Base-by-base conservation (phyloP, 1,140 invertebrate genomes). In the Pinna nobilis region DNA sequence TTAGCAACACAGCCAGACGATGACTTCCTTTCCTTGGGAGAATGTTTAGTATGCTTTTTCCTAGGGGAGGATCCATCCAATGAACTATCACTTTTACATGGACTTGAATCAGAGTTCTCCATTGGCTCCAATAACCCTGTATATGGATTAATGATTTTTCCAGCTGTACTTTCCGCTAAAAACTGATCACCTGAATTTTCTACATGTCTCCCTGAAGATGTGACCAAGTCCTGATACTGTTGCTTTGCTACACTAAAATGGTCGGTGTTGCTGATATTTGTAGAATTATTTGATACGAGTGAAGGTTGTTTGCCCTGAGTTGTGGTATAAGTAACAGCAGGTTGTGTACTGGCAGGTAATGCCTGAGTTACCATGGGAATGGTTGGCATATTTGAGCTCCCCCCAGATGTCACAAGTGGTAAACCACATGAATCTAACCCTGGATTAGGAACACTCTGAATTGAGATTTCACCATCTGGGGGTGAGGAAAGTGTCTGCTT, bases 131-230 rank as follows among this genome's bases (percentile, higher is more conserved):
- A 87, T 77, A 94, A 92, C 15, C 95, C 95, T 5, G 95, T 96
- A 74, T 95, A 91, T 4, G 95, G 95, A 90, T 96, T 97, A 37
- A 96, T 95, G 2, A 96, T 91, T 90, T 94, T 94, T 82, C 94
- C 84, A 72, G 78, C 78, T 75, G 73, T 77, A 70, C 93, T 75
- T 37, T 75, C 73, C 41, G 55, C 39, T 41, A 57, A 37, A 9
- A 11, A 30, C 53, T 44, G 35, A 33, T 35, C 50, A n/a, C n/a
- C n/a, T n/a, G n/a, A n/a, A n/a, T n/a, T n/a, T n/a, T n/a, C n/a
- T 35, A 47, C 44, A 18, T 61, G 57, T n/a, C 33, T 30, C 28
- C 53, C 30, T 39, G 33, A 47, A 15, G 63, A 30, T 33, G 55
- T 33, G 6, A 47, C 11, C n/a, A 37, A 15, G 28, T 63, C n/a